Conservation (phyloP, 2,888 invertebrate genomes). For the Polydrusus pterygomalis region DNA sequence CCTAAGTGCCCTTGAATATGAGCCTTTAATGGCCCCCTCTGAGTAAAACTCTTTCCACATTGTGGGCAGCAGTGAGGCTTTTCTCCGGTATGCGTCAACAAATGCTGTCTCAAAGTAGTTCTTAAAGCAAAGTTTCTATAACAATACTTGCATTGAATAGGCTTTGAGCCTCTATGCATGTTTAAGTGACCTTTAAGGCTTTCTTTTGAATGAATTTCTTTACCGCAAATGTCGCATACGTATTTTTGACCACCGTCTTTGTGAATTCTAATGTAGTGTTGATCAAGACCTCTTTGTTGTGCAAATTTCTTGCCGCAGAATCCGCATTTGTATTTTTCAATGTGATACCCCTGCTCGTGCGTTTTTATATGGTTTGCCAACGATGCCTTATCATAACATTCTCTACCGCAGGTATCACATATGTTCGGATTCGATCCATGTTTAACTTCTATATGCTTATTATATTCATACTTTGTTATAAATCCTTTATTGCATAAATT, state of each 20-base stretch:
- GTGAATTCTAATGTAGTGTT: conserved; percentile 56
- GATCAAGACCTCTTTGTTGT: conserved; percentile 55
- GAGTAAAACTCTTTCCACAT: conserved; percentile 76
- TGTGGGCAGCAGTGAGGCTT: conserved; percentile 74
- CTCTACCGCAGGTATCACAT: conserved; percentile 57
- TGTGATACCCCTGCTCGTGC: conserved; percentile 43
- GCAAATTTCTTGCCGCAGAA: conserved; percentile 57
- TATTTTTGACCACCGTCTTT: conserved; percentile 58
- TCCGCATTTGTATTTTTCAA: conserved; percentile 49
- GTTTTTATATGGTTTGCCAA: conserved; percentile 56
- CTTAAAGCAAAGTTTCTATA: conserved; percentile 75
- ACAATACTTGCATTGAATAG: conserved; percentile 73
- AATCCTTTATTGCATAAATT: conserved; percentile 62
- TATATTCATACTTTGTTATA: conserved; percentile 63
- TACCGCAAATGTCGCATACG: conserved; percentile 74
- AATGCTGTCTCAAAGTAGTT: conserved; percentile 69
- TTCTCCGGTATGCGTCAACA: conserved; percentile 74
- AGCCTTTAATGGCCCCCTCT: conserved; percentile 45
- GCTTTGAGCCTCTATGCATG: conserved; percentile 69
- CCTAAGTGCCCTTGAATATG: conserved; percentile 61
- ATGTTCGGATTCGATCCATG: conserved; percentile 59
- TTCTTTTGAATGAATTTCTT: conserved; percentile 70
- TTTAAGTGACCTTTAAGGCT: conserved; percentile 63
- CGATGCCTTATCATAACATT: conserved; percentile 60
- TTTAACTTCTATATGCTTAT: conserved; percentile 61